Conservation (phyloP, 2,888 invertebrate species). For the Lasius platythorax region DNA sequence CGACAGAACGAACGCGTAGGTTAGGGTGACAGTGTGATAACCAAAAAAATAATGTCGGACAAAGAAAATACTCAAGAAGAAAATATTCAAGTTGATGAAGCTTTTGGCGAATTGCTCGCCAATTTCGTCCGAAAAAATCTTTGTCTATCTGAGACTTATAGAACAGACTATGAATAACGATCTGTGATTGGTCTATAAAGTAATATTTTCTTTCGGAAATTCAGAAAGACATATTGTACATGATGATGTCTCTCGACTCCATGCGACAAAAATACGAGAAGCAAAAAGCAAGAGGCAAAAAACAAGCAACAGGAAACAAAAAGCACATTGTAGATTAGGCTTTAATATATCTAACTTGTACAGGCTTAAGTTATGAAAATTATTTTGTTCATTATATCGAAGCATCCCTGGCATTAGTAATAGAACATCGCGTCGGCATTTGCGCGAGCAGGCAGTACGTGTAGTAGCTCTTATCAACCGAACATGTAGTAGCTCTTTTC, state of each 20-base stretch:
- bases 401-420: too few species aligned
- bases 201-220: neutral
- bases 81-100: neutral
- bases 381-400: too few species aligned
- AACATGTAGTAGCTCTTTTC: too few species aligned
- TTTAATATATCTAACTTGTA: too few species aligned
- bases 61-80: neutral
- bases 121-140: conserved; percentile 3
- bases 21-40: neutral
- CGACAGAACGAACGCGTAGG: too few species aligned
- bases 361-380: too few species aligned
- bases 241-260: neutral
- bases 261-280: neutral
- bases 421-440: too few species aligned
- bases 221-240: neutral
- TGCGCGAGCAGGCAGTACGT: too few species aligned
- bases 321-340: too few species aligned
- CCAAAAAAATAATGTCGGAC: neutral
- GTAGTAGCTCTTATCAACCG: too few species aligned
- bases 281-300: neutral
- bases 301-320: neutral
- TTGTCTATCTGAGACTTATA: neutral
- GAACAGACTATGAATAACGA: neutral
- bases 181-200: neutral
- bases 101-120: conserved; percentile 17